phyloP scores from a whole-genome alignment of 2,888 invertebrate species.

The Loripinus fragilis region DNA sequence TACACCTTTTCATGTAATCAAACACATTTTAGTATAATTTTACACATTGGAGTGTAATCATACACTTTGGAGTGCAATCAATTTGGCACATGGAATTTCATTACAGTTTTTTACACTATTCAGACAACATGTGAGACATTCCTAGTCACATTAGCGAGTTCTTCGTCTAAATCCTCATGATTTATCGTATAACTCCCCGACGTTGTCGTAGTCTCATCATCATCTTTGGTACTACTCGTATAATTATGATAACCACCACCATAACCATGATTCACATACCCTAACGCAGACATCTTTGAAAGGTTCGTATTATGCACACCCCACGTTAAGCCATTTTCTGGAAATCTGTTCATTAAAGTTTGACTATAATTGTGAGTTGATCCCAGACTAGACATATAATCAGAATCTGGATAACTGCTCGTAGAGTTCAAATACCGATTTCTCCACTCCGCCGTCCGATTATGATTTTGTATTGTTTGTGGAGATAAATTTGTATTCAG shows the following conservation, averaged over 20 bases:
- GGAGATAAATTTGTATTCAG: not conserved
- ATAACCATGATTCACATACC: slow-evolving; percentile 45
- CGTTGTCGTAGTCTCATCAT: slow-evolving; percentile 59
- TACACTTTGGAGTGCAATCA: not conserved
- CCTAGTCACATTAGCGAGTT: slow-evolving; percentile 40
- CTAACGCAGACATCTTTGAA: slow-evolving; percentile 36
- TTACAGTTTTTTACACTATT: not conserved
- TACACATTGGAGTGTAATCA: too few relatives aligned
- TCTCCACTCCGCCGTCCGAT: slow-evolving; percentile 46
- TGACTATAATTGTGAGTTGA: slow-evolving; percentile 45
- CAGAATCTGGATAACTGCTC: slow-evolving; percentile 51
- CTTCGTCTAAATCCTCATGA: slow-evolving; percentile 62
- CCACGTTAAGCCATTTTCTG: slow-evolving; percentile 29
- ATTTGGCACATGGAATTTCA: slow-evolving; percentile 11
- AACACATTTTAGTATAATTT: too few relatives aligned
- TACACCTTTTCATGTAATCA: too few relatives aligned
- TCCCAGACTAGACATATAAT: slow-evolving; percentile 44
- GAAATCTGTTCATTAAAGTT: slow-evolving; percentile 23
- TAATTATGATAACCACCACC: slow-evolving; percentile 35
- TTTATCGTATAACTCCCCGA: slow-evolving; percentile 66
- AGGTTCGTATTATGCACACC: slow-evolving; percentile 33
- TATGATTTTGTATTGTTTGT: slow-evolving; percentile 18
- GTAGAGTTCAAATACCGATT: slow-evolving; percentile 40
- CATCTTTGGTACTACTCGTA: slow-evolving; percentile 54
- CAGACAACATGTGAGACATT: slow-evolving; percentile 19